These are phyloP conservation scores for Drosophila neoperkinsi DNA, from an alignment of 2,888 invertebrate genomes.

Conservation along the genomic window DNA sequence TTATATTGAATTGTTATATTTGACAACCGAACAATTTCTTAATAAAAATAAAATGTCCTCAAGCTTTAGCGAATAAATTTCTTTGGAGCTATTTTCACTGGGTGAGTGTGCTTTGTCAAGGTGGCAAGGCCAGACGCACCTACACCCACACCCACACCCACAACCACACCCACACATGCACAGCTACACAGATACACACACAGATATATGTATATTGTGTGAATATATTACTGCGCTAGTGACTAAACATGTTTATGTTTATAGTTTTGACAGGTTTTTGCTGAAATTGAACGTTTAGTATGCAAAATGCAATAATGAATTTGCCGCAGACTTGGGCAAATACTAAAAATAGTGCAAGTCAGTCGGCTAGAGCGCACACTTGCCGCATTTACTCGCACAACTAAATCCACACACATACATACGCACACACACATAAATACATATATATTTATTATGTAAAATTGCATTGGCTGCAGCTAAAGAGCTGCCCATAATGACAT, in stretches of 20 bases:
- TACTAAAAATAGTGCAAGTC: conserved; percentile 79
- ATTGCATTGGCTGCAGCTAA: conserved; percentile 65
- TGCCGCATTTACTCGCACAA: conserved; percentile 13
- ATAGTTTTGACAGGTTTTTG: conserved; percentile 52
- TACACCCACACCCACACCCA: neutral
- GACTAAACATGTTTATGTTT: conserved; percentile 65
- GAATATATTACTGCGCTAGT: conserved; percentile 60
- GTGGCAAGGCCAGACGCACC: conserved; percentile 69
- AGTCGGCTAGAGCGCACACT: conserved; percentile 54
- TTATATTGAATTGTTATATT: conserved; percentile 17
- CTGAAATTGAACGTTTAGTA: conserved; percentile 43
- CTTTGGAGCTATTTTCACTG: conserved; percentile 35
- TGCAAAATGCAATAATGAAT: conserved; percentile 60
- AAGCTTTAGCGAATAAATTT: conserved; percentile 23
- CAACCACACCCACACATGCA: neutral
- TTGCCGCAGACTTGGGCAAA: conserved; percentile 57
- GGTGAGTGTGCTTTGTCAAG: conserved; percentile 69
- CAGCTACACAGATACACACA: conserved; percentile 6
- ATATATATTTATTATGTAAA: conserved; percentile 68
- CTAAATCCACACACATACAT: conserved; percentile 20
- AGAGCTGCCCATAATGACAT: conserved; percentile 71
- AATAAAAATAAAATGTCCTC: conserved; percentile 2
- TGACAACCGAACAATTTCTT: conserved; percentile 11
- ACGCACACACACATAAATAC: conserved; percentile 10
- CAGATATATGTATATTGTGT: neutral